A percentile compares a stretch with the other conserved stretches of the same genome.
Conservation (phyloP, 1,140 invertebrate species). For the Drosophila navojoa region DNA sequence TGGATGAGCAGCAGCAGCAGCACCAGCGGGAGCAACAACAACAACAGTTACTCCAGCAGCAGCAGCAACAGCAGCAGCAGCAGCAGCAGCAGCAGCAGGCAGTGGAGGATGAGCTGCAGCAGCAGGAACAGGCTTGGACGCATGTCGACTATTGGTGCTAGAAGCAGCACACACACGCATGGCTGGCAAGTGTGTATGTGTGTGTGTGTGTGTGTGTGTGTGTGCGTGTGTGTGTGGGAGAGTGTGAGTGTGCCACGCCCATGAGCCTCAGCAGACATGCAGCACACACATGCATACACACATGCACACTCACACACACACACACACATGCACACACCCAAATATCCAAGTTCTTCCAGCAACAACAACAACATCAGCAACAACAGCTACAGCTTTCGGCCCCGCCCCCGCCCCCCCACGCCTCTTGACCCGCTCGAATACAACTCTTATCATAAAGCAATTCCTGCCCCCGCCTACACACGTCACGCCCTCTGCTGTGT, state of each 20-base stretch:
- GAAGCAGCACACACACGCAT: constrained; percentile 2
- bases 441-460: constrained; percentile 19
- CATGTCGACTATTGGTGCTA: constrained; percentile 75
- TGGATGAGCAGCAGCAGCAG: constrained; percentile 33
- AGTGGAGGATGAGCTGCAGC: constrained; percentile 31
- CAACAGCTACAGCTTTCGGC: constrained; percentile 3
- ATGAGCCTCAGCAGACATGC: no score
- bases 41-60: background rate
- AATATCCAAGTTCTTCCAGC: constrained; percentile 74
- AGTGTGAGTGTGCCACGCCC: no score
- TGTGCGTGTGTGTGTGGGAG: constrained; percentile 7
- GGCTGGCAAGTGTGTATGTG: constrained; percentile 3
- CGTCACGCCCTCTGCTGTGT: background rate
- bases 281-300: no score
- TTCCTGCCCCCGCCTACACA: background rate
- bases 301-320: background rate
- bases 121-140: constrained; percentile 59
- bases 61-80: constrained; percentile 28
- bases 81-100: constrained; percentile 32
- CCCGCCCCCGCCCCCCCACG: background rate
- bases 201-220: constrained; percentile 9
- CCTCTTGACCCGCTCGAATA: constrained; percentile 57
- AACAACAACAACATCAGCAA: constrained; percentile 45
- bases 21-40: constrained; percentile 32
- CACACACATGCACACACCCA: background rate